Conservation (phyloP, 2,113 vertebrate species). For the Nestor notabilis region DNA sequence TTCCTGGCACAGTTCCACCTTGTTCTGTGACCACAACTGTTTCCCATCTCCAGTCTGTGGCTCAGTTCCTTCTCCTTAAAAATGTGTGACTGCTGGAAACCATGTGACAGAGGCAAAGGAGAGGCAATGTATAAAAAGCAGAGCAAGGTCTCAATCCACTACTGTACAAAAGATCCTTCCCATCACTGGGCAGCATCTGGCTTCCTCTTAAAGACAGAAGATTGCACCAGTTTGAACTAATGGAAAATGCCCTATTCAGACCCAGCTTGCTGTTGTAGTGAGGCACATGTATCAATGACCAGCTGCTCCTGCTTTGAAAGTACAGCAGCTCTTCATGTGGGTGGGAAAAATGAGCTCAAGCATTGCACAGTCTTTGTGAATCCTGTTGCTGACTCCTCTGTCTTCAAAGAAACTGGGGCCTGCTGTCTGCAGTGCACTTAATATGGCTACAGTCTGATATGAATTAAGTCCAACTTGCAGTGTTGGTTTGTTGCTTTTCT, state of each 20-base stretch:
- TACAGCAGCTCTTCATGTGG: neutral
- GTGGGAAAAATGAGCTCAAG: neutral
- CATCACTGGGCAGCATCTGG: neutral
- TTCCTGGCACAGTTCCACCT: neutral
- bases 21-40: neutral
- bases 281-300: neutral
- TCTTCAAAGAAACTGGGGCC: neutral
- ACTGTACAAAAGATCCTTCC: neutral
- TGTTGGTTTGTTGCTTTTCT: neutral
- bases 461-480: neutral
- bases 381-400: neutral
- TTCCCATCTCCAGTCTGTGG: neutral
- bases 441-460: neutral
- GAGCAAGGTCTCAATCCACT: neutral
- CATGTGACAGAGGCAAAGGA: neutral
- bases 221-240: neutral
- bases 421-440: neutral
- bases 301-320: slow-evolving; percentile 10
- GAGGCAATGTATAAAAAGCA: neutral
- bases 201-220: neutral
- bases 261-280: neutral
- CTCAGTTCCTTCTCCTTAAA: neutral
- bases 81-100: neutral
- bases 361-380: neutral
- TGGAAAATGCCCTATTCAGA: neutral